Evolutionary conservation across 2,113 vertebrate genomes (phyloP), one percentile per base, ranked within the genome.

Genomic region (Dascyllus trimaculatus): DNA sequence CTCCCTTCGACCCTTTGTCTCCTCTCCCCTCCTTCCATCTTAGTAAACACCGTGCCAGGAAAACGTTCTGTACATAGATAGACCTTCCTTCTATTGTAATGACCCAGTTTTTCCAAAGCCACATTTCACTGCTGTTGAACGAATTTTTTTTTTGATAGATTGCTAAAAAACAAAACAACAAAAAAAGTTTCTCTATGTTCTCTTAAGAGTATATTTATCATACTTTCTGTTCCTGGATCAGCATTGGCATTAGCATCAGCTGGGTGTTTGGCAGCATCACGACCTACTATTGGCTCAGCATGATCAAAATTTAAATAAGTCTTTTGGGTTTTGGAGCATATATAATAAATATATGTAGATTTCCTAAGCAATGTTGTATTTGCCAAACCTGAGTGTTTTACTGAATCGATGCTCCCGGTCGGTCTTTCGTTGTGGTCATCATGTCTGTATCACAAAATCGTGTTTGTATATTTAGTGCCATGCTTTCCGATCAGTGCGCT

Each of bases 31-130:
- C 25, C 40, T 19, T n/a, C 4, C 0, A 2, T 22, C 66, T 73
- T 18, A 40, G 54, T 66, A 26, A 75, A 65, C 53, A 43, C 87
- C 72, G 68, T 91, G 90, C 18, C 88, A 89, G 92, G 89, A 89
- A 73, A 15, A 80, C 56, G 4, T 29, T 88, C 66, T 90, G 80
- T 83, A 62, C 32, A 84, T 74, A 79, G 68, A 46, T 49, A 58
- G 80, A 74, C 71, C 71, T 53, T 75, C 80, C 75, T 51, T 75
- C 75, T 73, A 7, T 63, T 65, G 68, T 82, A 45, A 69, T 32
- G 3, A 80, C 71, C 65, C 67, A 15, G 9, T 82, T 80, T 69
- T 17, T 74, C 70, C 72, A 80, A 79, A 81, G 72, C 66, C 26
- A 63, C 51, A 54, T 75, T 58, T 71, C 45, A 60, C 62, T 59